These are phyloP conservation scores for Tonatia bakeri DNA, from an alignment of 2,113 vertebrate genomes.

Conservation along the genomic window DNA sequence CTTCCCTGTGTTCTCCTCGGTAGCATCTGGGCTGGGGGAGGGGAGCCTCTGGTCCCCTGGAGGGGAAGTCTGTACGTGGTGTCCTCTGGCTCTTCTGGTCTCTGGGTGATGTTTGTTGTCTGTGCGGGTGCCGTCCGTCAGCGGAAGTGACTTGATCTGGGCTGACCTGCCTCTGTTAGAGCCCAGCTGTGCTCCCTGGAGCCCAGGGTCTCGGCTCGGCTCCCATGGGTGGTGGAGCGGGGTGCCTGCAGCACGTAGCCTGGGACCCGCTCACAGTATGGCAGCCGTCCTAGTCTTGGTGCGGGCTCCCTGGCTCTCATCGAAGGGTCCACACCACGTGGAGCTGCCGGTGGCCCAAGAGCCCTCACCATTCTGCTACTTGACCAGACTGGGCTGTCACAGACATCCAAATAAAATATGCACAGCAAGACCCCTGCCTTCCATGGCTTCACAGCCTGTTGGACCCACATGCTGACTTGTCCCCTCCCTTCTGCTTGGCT, in stretches of 20 bases:
- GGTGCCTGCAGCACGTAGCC: neutral
- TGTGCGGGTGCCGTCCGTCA: neutral
- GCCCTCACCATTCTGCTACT: neutral
- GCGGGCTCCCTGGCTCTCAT: neutral
- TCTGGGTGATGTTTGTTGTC: neutral
- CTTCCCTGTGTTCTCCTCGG: neutral
- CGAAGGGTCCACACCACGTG: rapidly evolving
- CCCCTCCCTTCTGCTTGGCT: neutral
- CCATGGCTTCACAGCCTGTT: neutral
- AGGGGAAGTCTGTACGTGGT: neutral
- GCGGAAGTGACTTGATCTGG: neutral
- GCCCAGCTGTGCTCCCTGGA: neutral
- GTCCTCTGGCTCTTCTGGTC: neutral
- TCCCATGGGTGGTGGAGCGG: neutral
- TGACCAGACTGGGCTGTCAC: neutral
- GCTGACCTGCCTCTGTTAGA: neutral
- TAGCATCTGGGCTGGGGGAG: neutral
- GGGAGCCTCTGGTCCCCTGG: neutral
- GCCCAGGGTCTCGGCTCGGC: neutral
- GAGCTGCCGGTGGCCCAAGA: neutral
- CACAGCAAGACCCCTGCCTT: neutral
- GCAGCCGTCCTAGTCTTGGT: neutral
- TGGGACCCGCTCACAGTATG: neutral
- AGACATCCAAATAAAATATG: neutral
- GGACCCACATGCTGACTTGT: neutral